Evolutionary conservation across 2,113 vertebrate genomes (phyloP), one percentile per base, ranked within the genome.

Genomic region (Naja naja): DNA sequence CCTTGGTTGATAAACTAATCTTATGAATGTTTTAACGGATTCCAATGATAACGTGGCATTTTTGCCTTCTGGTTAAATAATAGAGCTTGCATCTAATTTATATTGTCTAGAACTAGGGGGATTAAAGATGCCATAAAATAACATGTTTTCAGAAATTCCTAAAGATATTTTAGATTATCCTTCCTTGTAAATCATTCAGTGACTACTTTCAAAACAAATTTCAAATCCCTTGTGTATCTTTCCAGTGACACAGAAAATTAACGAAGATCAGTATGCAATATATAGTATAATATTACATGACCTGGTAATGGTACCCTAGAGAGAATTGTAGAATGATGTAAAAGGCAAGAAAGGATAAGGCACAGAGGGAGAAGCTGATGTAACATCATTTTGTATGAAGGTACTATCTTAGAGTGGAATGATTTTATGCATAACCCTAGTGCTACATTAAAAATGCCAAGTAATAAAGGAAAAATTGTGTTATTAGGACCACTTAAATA

Each of bases 291-390:
- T 56, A 81, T 96, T 97, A 95, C 94, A 89, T 14, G 92, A 90
- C 88, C 54, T 95, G 12, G 89, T 96, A 96, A 96, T 97, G 97
- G 96, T 95, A 92, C 97, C 96, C 95, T 0, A 4, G 97, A 93
- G 97, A 94, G 89, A 95, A 95, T 30, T 43, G 49, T 47, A 52
- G 95, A 93, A 96, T 98, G 97, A 98, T 97, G 97, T 97, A 98
- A 98, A 98, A 95, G 92, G 93, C 95, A 86, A 93, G 97, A 96
- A 98, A 98, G 97, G n/a, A 94, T 92, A 92, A 91, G 56, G 92
- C 96, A 0, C 95, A 9, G 0, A 90, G 96, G 97, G 92, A 93
- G 3, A 54, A 90, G 97, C 97, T 98, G 98, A 98, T 98, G 98
- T 97, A 98, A 98, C 86, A 14, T 94, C 12, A 22, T 89, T 89